Evolutionary conservation across 2,888 invertebrate species (phyloP).

Genomic region (Morpho achilles): DNA sequence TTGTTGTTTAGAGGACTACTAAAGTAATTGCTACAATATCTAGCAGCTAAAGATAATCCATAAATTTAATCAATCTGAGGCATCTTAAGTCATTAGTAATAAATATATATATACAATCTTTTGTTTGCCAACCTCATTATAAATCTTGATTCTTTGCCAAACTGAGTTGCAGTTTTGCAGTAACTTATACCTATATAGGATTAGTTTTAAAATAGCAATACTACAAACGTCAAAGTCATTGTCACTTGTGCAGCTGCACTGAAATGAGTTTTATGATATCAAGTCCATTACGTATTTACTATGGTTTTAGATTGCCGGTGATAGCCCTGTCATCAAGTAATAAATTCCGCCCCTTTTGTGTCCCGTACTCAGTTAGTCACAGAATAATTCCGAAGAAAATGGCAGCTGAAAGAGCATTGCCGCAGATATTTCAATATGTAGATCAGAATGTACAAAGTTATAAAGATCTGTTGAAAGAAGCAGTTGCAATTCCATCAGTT

Average conservation of each 20-base stretch:
- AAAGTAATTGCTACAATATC: too few species aligned
- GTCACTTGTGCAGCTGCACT: conserved; percentile 3
- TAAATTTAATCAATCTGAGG: too few species aligned
- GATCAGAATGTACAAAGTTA: conserved; percentile 88
- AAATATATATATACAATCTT: too few species aligned
- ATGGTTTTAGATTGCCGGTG: conserved; percentile 41
- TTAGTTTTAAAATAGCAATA: too few species aligned
- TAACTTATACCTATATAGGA: too few species aligned
- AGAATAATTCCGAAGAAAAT: conserved; percentile 48
- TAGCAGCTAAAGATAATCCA: too few species aligned
- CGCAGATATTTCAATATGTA: conserved; percentile 83
- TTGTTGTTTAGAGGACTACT: too few species aligned
- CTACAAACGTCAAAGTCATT: conserved; percentile 10
- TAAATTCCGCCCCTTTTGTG: conserved; percentile 32
- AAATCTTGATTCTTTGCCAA: too few species aligned
- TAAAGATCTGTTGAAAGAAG: conserved; percentile 88
- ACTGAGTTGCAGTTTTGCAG: too few species aligned
- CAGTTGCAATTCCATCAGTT: conserved; percentile 96
- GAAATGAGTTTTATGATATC: conserved; percentile 34
- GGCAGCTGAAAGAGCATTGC: conserved; percentile 55
- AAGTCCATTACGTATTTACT: conserved; percentile 42
- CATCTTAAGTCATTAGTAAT: too few species aligned
- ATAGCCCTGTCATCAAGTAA: conserved; percentile 33
- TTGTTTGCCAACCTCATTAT: too few species aligned
- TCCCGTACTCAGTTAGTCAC: conserved; percentile 39